A percentile compares a stretch with the other conserved stretches of the same genome.
Conservation (phyloP, 2,797 vertebrate species). For the Catamblyrhynchus diadema region DNA sequence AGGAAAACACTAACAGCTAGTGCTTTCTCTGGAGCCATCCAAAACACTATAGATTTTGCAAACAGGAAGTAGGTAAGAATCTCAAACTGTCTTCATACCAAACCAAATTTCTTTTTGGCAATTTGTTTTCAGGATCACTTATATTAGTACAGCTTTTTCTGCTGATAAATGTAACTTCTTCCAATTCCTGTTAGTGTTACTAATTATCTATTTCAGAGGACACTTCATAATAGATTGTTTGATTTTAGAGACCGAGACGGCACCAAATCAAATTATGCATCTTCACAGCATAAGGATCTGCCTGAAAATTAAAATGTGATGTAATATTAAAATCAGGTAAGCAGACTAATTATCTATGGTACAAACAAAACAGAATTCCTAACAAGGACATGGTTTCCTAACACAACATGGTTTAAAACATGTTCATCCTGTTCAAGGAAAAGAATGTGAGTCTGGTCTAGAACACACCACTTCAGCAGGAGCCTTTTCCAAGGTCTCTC, state of each 20-base stretch:
- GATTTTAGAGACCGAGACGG: background rate
- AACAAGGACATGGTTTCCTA: background rate
- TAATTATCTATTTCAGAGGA: background rate
- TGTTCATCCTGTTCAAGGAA: background rate
- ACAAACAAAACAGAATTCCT: background rate
- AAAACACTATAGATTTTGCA: background rate
- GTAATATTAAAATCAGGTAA: background rate
- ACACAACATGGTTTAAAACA: background rate
- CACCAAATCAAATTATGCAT: background rate
- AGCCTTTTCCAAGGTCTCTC: background rate
- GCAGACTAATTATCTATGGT: background rate
- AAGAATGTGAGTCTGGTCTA: background rate
- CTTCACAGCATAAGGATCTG: background rate
- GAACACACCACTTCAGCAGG: background rate
- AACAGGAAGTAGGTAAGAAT: background rate
- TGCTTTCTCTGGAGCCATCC: background rate
- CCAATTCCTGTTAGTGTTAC: background rate
- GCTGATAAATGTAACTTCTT: background rate
- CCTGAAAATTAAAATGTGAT: background rate
- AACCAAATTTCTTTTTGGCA: background rate
- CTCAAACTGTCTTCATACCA: background rate
- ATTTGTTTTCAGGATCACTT: background rate
- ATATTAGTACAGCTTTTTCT: background rate
- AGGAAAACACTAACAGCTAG: background rate
- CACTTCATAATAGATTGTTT: background rate